A percentile compares a stretch with the other conserved stretches of the same genome.
Conservation (phyloP, 2,113 vertebrate genomes). For the Pteropus alecto region DNA sequence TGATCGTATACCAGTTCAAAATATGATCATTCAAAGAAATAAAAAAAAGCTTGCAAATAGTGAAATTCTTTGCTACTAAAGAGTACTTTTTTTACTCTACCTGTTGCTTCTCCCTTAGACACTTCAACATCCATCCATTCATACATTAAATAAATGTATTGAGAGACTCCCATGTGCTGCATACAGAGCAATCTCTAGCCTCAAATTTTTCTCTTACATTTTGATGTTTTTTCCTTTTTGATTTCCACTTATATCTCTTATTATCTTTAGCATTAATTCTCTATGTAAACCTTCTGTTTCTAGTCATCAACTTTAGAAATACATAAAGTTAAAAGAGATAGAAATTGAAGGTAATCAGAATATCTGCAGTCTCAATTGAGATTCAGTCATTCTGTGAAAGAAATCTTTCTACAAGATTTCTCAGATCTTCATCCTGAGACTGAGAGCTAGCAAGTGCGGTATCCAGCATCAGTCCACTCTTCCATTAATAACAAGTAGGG, state of each 20-base stretch:
- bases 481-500: not conserved
- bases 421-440: not conserved
- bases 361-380: not conserved
- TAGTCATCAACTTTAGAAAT: not conserved
- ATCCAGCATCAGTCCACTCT: not conserved
- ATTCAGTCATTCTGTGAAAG: not conserved
- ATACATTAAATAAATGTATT: not conserved
- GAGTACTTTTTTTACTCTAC: not conserved
- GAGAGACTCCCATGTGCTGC: not conserved
- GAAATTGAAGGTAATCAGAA: not conserved
- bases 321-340: not conserved
- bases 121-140: not conserved
- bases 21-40: not conserved
- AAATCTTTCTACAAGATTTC: not conserved
- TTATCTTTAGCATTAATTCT: not conserved
- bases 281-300: not conserved
- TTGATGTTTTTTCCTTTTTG: not conserved
- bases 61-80: not conserved
- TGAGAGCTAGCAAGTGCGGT: not conserved
- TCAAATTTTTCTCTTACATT: not conserved
- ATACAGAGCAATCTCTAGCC: not conserved
- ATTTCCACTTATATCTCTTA: not conserved
- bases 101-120: not conserved
- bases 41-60: not conserved
- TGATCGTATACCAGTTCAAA: not conserved